Base-by-base conservation (phyloP, 1,140 invertebrate genomes). In the Episyrphus balteatus region DNA sequence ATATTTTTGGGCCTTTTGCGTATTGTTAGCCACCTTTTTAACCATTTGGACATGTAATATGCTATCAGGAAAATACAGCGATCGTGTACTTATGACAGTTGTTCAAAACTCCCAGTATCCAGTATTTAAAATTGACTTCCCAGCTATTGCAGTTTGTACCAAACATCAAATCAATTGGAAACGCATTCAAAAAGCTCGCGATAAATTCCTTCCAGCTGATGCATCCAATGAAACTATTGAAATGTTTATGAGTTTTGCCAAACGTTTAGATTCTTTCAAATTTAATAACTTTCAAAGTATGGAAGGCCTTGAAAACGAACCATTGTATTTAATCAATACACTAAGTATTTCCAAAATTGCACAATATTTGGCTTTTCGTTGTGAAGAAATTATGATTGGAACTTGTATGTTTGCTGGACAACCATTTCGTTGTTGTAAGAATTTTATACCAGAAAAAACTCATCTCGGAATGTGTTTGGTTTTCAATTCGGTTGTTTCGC, bases 71-170 rank as follows among this genome's bases (percentile, higher is more conserved):
- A 58, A 54, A 1, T 49, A 56, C 26, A 47, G 33, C 12, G 51
- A 61, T 8, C 58, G 58, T 44, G 32, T 43, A 1, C 19, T 63
- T 46, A 50, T 61, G 14, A 68, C 69, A 14, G 69, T 81, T 0
- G 77, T 82, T 48, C 77, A 82, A 47, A 79, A 75, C 15, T 81
- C 77, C 0, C 79, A 81, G 56, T 69, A 75, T 37, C 76, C 79
- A 1, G 78, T 82, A 19, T 82, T 79, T 71, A 75, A 78, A 51
- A 75, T 79, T 43, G 74, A 76, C 1, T 83, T 83, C 55, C 82
- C 82, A 1, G 79, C 79, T 0, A 74, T 84, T 1, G 82, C 79
- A 0, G 64, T 84, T 40, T 84, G 82, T 17, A 55, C 58, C 0
- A 55, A 53, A 48, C 55, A 50, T 39, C 61, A 56, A 46, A 49